Evolutionary conservation across 2,797 vertebrate species (phyloP).

Genomic region (Apodemus agrarius): DNA sequence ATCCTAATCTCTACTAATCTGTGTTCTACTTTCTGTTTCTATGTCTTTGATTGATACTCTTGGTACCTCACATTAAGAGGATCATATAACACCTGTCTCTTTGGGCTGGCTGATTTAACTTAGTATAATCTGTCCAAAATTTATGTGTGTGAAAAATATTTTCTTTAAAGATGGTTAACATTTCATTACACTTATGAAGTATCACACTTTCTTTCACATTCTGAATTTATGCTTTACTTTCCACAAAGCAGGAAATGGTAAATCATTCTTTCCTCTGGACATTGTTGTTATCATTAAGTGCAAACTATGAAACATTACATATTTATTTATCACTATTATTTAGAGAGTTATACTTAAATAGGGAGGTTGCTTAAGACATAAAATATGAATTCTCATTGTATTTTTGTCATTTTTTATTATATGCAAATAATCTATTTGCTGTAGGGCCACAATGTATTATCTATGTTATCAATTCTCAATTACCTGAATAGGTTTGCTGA

Average conservation of each 20-base stretch:
- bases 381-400: neutral
- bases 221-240: neutral
- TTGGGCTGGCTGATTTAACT: neutral
- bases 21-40: neutral
- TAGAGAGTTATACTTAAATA: neutral
- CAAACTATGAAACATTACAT: neutral
- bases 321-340: neutral
- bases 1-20: neutral
- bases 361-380: neutral
- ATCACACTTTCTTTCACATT: neutral
- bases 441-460: neutral
- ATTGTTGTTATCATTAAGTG: neutral
- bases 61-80: neutral
- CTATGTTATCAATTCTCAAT: neutral
- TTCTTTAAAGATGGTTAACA: neutral
- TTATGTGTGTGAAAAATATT: neutral
- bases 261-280: neutral
- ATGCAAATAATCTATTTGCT: neutral
- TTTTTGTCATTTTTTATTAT: conserved; percentile 6
- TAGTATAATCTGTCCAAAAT: neutral
- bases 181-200: neutral
- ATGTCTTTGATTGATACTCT: neutral
- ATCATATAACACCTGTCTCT: neutral
- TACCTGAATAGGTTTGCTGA: neutral
- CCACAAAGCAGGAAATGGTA: neutral